phyloP scores from a whole-genome alignment of 2,797 vertebrate genomes.

The Sebastes nivosus region DNA sequence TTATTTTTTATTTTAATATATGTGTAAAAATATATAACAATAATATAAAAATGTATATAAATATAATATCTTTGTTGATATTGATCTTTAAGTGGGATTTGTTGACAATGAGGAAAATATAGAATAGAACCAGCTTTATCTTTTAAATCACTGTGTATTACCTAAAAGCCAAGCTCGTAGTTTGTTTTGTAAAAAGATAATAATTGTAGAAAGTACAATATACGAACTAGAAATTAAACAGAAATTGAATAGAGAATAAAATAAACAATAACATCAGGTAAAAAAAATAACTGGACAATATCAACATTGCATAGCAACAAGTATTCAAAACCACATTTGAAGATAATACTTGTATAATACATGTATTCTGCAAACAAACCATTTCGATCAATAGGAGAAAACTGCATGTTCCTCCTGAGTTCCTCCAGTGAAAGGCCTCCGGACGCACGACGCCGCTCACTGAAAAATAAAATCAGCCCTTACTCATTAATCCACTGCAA shows the following conservation, averaged over 20 bases:
- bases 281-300: not conserved
- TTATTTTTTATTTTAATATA: no score
- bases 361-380: slow-evolving; percentile 77
- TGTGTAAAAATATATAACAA: no score
- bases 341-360: not conserved
- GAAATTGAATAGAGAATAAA: not conserved
- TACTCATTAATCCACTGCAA: slow-evolving; percentile 22
- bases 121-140: not conserved
- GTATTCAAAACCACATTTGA: not conserved
- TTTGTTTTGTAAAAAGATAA: not conserved
- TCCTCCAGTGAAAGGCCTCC: slow-evolving; percentile 90
- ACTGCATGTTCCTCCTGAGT: slow-evolving; percentile 88
- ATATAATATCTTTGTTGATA: not conserved
- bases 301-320: not conserved
- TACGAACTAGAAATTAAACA: not conserved
- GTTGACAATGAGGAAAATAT: not conserved
- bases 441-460: slow-evolving; percentile 79
- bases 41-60: not conserved
- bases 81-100: not conserved
- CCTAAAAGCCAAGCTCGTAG: not conserved
- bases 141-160: not conserved
- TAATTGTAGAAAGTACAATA: not conserved
- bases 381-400: slow-evolving; percentile 89
- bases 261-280: not conserved
- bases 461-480: slow-evolving; percentile 59